phyloP scores from a whole-genome alignment of 2,888 invertebrate species.

The Theodoxus fluviatilis region DNA sequence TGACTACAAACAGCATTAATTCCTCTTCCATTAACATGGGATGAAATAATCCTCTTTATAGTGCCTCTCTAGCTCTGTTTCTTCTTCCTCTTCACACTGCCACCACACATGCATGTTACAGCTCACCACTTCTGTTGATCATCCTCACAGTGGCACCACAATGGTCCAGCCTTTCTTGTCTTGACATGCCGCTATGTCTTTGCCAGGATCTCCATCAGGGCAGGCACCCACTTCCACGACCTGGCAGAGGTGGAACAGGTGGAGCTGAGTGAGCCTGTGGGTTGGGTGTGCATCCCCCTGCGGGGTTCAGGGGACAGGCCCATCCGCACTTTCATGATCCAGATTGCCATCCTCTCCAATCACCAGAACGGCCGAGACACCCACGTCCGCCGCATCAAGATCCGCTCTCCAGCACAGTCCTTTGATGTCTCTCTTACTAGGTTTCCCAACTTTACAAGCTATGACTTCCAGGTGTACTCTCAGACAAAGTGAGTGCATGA shows the following conservation, averaged over 20 bases:
- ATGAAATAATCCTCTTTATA: too few relatives aligned
- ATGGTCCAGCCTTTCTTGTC: too few relatives aligned
- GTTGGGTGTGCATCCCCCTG: conserved; percentile 94
- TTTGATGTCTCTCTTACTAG: conserved; percentile 34
- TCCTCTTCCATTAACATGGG: too few relatives aligned
- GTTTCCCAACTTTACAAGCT: too few relatives aligned
- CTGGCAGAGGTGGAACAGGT: conserved; percentile 93
- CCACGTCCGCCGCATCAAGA: conserved; percentile 95
- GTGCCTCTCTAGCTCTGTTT: too few relatives aligned
- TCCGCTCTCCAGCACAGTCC: conserved; percentile 80
- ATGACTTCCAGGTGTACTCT: too few relatives aligned
- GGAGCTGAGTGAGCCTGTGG: conserved; percentile 91
- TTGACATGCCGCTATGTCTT: conserved; percentile 25
- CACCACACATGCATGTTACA: too few relatives aligned
- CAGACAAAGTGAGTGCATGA: too few relatives aligned
- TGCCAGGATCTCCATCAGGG: conserved; percentile 69
- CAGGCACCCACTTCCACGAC: conserved; percentile 96
- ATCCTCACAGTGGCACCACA: too few relatives aligned
- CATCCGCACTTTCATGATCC: conserved; percentile 83
- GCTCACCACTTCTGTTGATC: too few relatives aligned
- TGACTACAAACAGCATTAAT: too few relatives aligned
- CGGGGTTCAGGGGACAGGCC: conserved; percentile 82
- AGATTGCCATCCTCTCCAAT: conserved; percentile 78
- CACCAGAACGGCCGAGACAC: conserved; percentile 99
- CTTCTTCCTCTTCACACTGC: too few relatives aligned